A percentile compares a stretch with the other conserved stretches of the same genome.
These are phyloP conservation scores for Cataglyphis rosenhaueri DNA, from an alignment of 2,888 invertebrate species.

Conservation along the genomic window DNA sequence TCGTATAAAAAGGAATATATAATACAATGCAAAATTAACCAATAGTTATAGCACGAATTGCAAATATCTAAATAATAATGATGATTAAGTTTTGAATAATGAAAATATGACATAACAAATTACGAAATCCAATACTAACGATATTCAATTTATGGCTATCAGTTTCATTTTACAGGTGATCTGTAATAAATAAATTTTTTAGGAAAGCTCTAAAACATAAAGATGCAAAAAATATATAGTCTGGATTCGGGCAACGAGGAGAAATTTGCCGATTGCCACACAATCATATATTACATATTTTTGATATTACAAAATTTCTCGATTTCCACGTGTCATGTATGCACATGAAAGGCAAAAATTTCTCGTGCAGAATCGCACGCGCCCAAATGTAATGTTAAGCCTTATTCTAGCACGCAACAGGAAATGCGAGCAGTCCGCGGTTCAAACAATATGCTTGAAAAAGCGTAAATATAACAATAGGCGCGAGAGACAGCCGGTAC, in stretches of 20 bases:
- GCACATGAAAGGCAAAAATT: slow-evolving; percentile 62
- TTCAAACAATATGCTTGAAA: slow-evolving; percentile 68
- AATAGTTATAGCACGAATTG: background rate
- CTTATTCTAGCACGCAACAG: slow-evolving; percentile 71
- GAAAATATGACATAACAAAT: background rate
- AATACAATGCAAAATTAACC: background rate
- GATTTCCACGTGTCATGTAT: background rate
- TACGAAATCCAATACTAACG: background rate
- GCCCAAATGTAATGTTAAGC: slow-evolving; percentile 62
- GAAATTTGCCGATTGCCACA: background rate
- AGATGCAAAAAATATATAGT: background rate
- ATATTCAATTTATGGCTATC: background rate
- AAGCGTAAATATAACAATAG: slow-evolving; percentile 62
- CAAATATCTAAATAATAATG: background rate
- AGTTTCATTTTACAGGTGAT: background rate
- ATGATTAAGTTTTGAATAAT: background rate
- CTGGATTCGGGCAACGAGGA: background rate
- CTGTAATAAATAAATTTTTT: background rate
- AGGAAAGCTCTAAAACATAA: background rate
- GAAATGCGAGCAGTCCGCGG: slow-evolving; percentile 63
- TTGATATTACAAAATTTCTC: background rate
- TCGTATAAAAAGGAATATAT: background rate
- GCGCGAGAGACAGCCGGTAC: slow-evolving; percentile 55
- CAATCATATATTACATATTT: background rate
- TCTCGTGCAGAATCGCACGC: slow-evolving; percentile 55